These are phyloP conservation scores for Diaprepes abbreviatus DNA, from an alignment of 2,888 invertebrate genomes.

Conservation along the genomic window DNA sequence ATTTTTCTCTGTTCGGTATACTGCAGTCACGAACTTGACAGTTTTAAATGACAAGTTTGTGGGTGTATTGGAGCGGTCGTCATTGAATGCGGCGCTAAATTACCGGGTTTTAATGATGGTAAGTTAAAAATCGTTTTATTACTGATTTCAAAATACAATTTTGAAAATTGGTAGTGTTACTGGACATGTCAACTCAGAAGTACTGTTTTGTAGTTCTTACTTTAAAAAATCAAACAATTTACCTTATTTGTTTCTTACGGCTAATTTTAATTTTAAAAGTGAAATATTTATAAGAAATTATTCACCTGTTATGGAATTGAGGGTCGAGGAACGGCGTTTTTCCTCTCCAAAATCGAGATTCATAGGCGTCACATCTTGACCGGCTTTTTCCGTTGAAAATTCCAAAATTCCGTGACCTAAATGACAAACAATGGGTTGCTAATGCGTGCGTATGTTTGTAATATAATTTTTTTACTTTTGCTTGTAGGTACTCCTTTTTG, in stretches of 20 bases:
- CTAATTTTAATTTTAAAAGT: not conserved
- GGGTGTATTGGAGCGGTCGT: no score
- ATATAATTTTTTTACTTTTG: slow-evolving; percentile 2
- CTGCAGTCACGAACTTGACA: no score
- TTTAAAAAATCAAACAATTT: not conserved
- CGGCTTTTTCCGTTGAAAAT: slow-evolving; percentile 89
- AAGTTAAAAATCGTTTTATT: slow-evolving; percentile 31
- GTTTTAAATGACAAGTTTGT: no score
- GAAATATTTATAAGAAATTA: no score
- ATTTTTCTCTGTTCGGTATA: not conserved
- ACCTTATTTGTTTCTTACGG: not conserved
- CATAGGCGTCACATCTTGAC: slow-evolving; percentile 88
- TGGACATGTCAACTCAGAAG: not conserved
- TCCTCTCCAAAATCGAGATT: slow-evolving; percentile 83
- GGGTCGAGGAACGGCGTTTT: slow-evolving; percentile 78
- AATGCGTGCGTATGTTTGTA: no score
- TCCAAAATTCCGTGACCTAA: slow-evolving; percentile 82
- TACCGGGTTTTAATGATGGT: not conserved
- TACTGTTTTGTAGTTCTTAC: not conserved
- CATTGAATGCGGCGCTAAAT: no score
- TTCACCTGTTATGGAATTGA: slow-evolving; percentile 83
- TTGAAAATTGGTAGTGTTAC: not conserved
- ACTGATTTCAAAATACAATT: not conserved
- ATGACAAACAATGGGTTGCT: no score
- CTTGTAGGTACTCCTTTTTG: no score